These are phyloP conservation scores for Dendropsophus ebraccatus DNA, from an alignment of 2,113 vertebrate species.

Conservation along the genomic window DNA sequence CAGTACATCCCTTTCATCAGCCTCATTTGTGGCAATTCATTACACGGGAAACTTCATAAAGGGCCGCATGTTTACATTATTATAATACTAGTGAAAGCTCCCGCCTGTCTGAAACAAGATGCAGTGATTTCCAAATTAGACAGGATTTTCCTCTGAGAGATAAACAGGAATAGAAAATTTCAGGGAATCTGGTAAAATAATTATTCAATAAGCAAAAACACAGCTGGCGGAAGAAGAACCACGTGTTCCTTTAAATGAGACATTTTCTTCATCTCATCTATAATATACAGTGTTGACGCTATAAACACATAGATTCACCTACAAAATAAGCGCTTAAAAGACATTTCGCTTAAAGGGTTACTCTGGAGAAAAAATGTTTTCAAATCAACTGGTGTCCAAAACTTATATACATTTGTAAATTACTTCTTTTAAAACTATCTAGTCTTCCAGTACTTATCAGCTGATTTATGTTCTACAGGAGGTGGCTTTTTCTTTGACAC, in stretches of 20 bases:
- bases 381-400: too few species aligned
- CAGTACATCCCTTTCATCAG: neutral
- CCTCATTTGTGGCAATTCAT: neutral
- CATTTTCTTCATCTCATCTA: too few species aligned
- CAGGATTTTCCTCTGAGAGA: slow-evolving; percentile 2
- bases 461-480: too few species aligned
- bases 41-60: neutral
- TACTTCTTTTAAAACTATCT: too few species aligned
- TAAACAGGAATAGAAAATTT: slow-evolving; percentile 17
- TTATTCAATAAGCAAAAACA: slow-evolving; percentile 36
- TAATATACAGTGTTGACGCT: neutral
- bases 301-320: neutral
- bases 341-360: too few species aligned
- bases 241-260: too few species aligned
- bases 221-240: slow-evolving; percentile 24
- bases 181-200: slow-evolving; percentile 34
- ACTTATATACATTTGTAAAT: too few species aligned
- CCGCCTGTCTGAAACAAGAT: neutral
- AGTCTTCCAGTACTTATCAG: too few species aligned
- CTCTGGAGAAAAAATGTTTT: too few species aligned
- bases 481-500: too few species aligned
- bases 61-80: slow-evolving; percentile 4
- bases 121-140: slow-evolving; percentile 16
- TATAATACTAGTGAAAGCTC: neutral
- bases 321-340: neutral